Evolutionary conservation across 2,888 invertebrate species (phyloP).

Genomic region (Dasysyrphus albostriatus): DNA sequence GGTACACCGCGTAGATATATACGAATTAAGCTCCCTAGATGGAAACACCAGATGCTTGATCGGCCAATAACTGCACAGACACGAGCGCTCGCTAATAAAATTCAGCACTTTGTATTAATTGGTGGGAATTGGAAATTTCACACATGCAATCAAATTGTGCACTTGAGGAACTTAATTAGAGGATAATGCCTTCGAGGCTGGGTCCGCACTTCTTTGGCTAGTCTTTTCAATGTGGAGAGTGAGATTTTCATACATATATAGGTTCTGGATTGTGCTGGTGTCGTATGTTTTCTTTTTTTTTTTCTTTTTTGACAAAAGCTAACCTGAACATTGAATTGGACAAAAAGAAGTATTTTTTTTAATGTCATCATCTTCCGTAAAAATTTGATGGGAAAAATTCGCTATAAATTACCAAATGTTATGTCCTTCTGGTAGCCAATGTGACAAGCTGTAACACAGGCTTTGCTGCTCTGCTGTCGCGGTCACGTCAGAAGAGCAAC

Average conservation of each 20-base stretch:
- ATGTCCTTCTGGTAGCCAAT: constrained; percentile 52
- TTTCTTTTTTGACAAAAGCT: background rate
- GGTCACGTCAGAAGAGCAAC: constrained; percentile 17
- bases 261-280: constrained; percentile 3
- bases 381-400: constrained; percentile 36
- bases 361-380: constrained; percentile 63
- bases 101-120: constrained; percentile 67
- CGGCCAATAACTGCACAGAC: constrained; percentile 8
- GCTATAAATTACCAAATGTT: constrained; percentile 59
- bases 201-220: constrained; percentile 16
- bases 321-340: constrained; percentile 20
- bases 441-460: constrained; percentile 40
- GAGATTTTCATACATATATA: background rate
- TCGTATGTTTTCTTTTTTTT: constrained; percentile 10
- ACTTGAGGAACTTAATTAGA: constrained; percentile 63
- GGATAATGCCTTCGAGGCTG: background rate
- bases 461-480: constrained; percentile 20
- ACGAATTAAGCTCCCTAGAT: constrained; percentile 7
- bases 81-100: constrained; percentile 48
- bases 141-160: constrained; percentile 59
- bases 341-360: constrained; percentile 32
- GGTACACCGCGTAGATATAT: constrained; percentile 42
- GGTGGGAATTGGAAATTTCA: constrained; percentile 59
- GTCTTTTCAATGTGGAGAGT: constrained; percentile 12
- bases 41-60: constrained; percentile 12